A percentile compares a stretch with the other conserved stretches of the same genome.
Evolutionary conservation across 1,140 invertebrate genomes (phyloP).

Genomic region (Heliconius nattereri): DNA sequence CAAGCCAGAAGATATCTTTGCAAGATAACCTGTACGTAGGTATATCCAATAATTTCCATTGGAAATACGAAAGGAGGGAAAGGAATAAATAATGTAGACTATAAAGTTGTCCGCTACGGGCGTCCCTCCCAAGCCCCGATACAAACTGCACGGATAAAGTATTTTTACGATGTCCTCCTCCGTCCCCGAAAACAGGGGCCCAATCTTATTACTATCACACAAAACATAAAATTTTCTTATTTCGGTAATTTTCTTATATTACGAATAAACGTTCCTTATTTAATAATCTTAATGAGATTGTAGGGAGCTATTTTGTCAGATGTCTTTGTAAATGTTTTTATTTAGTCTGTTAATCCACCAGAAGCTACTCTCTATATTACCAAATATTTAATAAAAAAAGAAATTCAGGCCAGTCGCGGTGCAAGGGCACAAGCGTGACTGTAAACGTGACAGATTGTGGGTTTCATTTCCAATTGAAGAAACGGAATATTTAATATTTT

Average conservation of each 20-base stretch:
- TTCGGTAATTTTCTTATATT: neutral
- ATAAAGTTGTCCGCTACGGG: slow-evolving; percentile 27
- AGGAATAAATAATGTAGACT: slow-evolving; percentile 37
- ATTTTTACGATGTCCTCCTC: slow-evolving; percentile 42
- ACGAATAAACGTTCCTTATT: neutral
- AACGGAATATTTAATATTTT: too few species aligned
- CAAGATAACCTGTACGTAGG: neutral
- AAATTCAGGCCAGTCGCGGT: too few species aligned
- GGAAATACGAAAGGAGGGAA: slow-evolving; percentile 19
- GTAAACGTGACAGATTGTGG: too few species aligned
- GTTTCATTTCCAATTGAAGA: too few species aligned
- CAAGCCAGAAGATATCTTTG: neutral
- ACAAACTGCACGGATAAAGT: slow-evolving; percentile 38
- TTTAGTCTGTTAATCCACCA: too few species aligned
- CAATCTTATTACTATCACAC: slow-evolving; percentile 32
- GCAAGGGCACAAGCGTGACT: too few species aligned
- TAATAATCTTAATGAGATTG: too few species aligned
- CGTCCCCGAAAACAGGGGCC: slow-evolving; percentile 24
- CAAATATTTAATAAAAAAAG: too few species aligned
- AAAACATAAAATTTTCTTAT: slow-evolving; percentile 29
- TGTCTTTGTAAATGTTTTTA: too few species aligned
- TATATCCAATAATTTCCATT: neutral
- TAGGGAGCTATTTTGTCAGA: too few species aligned
- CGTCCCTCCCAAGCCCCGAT: slow-evolving; percentile 25
- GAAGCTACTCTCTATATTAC: too few species aligned